A percentile compares a stretch with the other conserved stretches of the same genome.
Conservation (phyloP, 2,113 vertebrate species). For the Cervus canadensis region DNA sequence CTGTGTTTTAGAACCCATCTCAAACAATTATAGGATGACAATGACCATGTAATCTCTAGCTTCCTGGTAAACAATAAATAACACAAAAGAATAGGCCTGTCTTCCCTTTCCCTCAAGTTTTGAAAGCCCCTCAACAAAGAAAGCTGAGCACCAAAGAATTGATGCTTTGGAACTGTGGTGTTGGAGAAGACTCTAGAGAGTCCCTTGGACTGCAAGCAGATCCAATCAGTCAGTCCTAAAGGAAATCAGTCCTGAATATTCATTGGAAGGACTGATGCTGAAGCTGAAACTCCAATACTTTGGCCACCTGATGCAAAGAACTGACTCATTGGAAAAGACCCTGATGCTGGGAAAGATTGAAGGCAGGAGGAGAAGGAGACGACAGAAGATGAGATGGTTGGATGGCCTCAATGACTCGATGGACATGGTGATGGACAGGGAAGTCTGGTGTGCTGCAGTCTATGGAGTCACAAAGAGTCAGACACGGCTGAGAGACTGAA, state of each 20-base stretch:
- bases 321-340: not conserved
- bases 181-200: not conserved
- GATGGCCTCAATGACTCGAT: accelerated
- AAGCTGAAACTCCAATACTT: not conserved
- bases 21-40: not conserved
- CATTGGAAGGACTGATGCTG: not conserved
- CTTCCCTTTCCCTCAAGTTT: not conserved
- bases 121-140: not conserved
- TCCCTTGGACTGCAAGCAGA: not conserved
- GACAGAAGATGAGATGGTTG: not conserved
- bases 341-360: not conserved
- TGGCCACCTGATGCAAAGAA: not conserved
- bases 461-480: not conserved
- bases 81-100: not conserved
- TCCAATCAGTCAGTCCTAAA: not conserved
- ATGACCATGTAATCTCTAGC: not conserved
- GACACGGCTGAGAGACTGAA: not conserved
- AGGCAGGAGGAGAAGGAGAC: not conserved
- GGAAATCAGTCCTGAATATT: not conserved
- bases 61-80: not conserved
- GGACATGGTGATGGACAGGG: not conserved
- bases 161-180: not conserved
- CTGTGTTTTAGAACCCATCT: not conserved
- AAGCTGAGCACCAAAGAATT: not conserved
- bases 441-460: not conserved